These are phyloP conservation scores for Mimachlamys varia DNA, from an alignment of 2,888 invertebrate genomes.

Conservation along the genomic window DNA sequence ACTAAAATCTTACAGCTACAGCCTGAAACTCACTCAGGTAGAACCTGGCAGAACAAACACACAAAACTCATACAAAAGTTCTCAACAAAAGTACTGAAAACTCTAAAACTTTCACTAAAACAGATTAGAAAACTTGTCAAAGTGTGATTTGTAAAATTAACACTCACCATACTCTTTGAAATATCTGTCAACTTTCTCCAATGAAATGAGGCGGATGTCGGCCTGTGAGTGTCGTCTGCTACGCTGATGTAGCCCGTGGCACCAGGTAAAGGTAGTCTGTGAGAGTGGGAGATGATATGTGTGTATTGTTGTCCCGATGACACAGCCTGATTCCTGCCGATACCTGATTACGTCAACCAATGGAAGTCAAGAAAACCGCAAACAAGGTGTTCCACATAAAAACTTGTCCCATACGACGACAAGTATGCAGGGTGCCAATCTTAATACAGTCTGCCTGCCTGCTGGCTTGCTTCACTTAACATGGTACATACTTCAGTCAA, in stretches of 20 bases:
- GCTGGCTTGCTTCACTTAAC: slow-evolving; percentile 38
- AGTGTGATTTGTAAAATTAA: neutral
- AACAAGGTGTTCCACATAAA: slow-evolving; percentile 47
- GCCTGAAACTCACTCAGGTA: slow-evolving; percentile 14
- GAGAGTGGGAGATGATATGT: neutral
- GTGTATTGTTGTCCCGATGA: slow-evolving; percentile 36
- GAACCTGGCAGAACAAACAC: neutral
- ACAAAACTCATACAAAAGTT: neutral
- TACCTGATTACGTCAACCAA: slow-evolving; percentile 47
- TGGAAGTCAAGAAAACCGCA: slow-evolving; percentile 43
- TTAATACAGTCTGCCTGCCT: neutral
- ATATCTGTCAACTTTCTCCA: slow-evolving; percentile 31
- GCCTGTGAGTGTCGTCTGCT: slow-evolving; percentile 47
- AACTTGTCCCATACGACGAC: slow-evolving; percentile 43
- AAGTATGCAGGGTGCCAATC: slow-evolving; percentile 25
- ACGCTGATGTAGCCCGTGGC: slow-evolving; percentile 38
- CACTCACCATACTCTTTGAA: slow-evolving; percentile 31
- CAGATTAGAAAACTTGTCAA: neutral
- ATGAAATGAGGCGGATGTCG: neutral
- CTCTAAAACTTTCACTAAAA: slow-evolving; percentile 8
- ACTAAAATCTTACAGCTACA: neutral
- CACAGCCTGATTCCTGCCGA: slow-evolving; percentile 45
- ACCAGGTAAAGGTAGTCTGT: neutral
- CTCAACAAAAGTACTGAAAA: neutral
- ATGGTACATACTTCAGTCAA: neutral